Percentiles rank a stretch among this genome's conserved stretches.
Evolutionary conservation across 2,113 vertebrate genomes (phyloP).

Genomic region (Struthidea cinerea): DNA sequence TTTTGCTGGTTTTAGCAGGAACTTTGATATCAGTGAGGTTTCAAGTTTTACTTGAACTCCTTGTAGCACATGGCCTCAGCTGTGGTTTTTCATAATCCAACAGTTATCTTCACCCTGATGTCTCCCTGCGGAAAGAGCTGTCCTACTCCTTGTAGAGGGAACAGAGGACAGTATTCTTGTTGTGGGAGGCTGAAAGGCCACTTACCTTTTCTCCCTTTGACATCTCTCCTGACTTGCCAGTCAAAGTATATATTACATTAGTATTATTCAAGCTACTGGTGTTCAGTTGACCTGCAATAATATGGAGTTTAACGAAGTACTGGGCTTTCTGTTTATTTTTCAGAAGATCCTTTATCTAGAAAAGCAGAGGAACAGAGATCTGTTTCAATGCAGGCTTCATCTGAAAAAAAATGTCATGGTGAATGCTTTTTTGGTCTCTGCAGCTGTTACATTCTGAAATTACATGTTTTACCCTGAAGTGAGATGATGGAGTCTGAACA

Average conservation of each 20-base stretch:
- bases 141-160: neutral
- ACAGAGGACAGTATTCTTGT: neutral
- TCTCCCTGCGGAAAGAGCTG: neutral
- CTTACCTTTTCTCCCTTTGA: constrained; percentile 74
- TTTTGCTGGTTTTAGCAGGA: neutral
- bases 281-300: constrained; percentile 81
- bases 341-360: constrained; percentile 75
- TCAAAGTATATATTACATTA: constrained; percentile 81
- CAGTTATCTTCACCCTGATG: neutral
- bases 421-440: neutral
- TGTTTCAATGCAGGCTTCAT: neutral
- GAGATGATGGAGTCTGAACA: neutral
- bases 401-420: neutral
- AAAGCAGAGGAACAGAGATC: neutral
- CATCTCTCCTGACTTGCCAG: constrained; percentile 79
- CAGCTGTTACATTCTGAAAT: neutral
- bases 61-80: too few relatives aligned
- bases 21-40: neutral
- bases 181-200: neutral
- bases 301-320: constrained; percentile 86
- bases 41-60: neutral
- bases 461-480: neutral
- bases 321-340: constrained; percentile 65
- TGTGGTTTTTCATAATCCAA: neutral
- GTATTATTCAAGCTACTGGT: constrained; percentile 71